Evolutionary conservation across 2,888 invertebrate species (phyloP).

Genomic region (Adelphocoris suturalis): DNA sequence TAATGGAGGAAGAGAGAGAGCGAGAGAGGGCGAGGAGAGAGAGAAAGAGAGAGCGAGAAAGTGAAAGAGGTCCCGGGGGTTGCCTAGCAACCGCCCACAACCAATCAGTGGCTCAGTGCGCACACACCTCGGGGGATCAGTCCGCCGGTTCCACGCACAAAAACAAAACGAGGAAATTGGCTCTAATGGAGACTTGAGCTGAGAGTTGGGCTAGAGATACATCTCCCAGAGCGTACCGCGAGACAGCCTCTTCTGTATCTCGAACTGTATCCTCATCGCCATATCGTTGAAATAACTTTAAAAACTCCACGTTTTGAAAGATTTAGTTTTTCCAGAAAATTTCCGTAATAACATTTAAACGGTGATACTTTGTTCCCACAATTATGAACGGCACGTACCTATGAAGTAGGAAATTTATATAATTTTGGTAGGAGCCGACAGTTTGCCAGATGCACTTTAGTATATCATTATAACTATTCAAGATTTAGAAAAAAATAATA

Average conservation of each 20-base stretch:
- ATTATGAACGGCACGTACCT: no score
- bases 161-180: slow-evolving; percentile 70
- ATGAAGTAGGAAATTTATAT: no score
- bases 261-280: no score
- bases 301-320: no score
- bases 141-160: slow-evolving; percentile 68
- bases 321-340: no score
- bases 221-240: not conserved
- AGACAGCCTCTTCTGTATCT: not conserved
- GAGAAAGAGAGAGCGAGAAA: slow-evolving; percentile 38
- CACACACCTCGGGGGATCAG: slow-evolving; percentile 68
- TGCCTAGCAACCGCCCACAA: slow-evolving; percentile 71
- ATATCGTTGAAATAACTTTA: no score
- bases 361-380: no score
- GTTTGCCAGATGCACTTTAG: no score
- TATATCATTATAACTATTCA: no score
- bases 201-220: slow-evolving; percentile 39
- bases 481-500: no score
- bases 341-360: no score
- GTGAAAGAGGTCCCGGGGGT: slow-evolving; percentile 27
- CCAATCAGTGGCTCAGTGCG: slow-evolving; percentile 72
- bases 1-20: slow-evolving; percentile 64
- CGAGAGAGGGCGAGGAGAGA: slow-evolving; percentile 59
- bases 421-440: no score
- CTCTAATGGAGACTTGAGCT: slow-evolving; percentile 67